Evolutionary conservation across 2,888 invertebrate genomes (phyloP).

Genomic region (Plagodis dolabraria): DNA sequence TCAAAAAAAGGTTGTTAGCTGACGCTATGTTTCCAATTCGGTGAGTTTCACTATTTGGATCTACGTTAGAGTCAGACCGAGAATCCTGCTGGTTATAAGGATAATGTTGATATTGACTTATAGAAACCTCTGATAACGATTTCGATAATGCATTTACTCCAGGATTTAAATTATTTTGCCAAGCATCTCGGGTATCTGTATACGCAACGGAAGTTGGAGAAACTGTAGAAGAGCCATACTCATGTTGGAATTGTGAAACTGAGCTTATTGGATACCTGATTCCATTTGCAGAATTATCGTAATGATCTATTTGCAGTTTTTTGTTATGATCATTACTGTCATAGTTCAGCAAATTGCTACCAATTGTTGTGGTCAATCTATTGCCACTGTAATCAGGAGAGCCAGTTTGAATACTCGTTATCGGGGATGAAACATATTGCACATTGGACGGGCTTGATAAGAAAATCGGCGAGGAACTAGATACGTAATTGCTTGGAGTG

Average conservation of each 20-base stretch:
- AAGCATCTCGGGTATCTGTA: conserved; percentile 62
- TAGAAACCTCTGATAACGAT: conserved; percentile 61
- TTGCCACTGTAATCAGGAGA: conserved; percentile 64
- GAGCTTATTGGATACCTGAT: conserved; percentile 64
- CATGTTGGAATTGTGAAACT: conserved; percentile 67
- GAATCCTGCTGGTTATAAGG: conserved; percentile 59
- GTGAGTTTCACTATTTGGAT: conserved; percentile 65
- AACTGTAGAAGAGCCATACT: conserved; percentile 64
- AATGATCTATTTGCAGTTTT: conserved; percentile 74
- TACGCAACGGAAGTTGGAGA: conserved; percentile 62
- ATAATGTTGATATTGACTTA: conserved; percentile 62
- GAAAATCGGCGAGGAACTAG: conserved; percentile 72
- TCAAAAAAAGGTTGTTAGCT: conserved; percentile 72
- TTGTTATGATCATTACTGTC: conserved; percentile 62
- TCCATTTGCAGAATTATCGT: conserved; percentile 73
- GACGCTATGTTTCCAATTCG: conserved; percentile 64
- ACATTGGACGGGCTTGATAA: conserved; percentile 70
- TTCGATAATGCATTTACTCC: conserved; percentile 59
- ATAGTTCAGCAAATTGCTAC: conserved; percentile 56
- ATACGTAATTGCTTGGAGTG: conserved; percentile 67
- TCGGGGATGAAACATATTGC: conserved; percentile 73
- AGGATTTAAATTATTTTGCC: conserved; percentile 63
- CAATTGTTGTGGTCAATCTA: conserved; percentile 60
- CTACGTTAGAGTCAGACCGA: conserved; percentile 50
- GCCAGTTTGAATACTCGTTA: conserved; percentile 65